A percentile compares a stretch with the other conserved stretches of the same genome.
Conservation (phyloP, 2,888 invertebrate genomes). For the Caenorhabditis imperialis region DNA sequence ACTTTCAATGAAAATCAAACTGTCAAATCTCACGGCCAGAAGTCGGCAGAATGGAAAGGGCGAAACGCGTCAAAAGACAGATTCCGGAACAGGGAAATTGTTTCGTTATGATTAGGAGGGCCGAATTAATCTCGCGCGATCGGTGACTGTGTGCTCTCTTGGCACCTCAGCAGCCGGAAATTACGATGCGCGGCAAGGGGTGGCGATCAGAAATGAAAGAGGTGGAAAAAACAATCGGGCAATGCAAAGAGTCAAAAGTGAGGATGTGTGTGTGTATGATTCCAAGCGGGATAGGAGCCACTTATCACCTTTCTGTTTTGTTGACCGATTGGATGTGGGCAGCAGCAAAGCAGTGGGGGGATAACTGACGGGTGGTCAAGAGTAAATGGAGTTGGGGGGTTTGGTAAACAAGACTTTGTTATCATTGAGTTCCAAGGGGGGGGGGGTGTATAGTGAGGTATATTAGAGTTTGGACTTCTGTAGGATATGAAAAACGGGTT, state of each 20-base stretch:
- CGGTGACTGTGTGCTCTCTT: constrained; percentile 16
- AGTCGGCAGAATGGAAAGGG: constrained; percentile 7
- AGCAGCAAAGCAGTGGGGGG: not conserved
- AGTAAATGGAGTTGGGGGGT: too few species aligned
- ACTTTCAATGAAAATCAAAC: too few species aligned
- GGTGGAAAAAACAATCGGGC: constrained; percentile 24
- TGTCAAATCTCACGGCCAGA: not conserved
- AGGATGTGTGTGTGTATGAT: constrained; percentile 19
- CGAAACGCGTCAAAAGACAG: constrained; percentile 14
- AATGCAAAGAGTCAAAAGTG: constrained; percentile 29
- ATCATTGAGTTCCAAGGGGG: too few species aligned
- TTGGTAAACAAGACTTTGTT: too few species aligned
- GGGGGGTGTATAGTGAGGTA: too few species aligned
- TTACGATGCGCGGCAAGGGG: not conserved
- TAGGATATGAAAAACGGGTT: too few species aligned
- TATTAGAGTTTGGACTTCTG: too few species aligned
- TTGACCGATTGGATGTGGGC: constrained; percentile 25
- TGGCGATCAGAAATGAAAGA: constrained; percentile 40
- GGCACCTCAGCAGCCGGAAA: constrained; percentile 4
- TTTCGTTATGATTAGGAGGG: constrained; percentile 48
- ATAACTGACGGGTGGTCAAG: constrained; percentile 3
- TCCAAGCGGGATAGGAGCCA: constrained; percentile 8
- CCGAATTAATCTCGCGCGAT: constrained; percentile 41
- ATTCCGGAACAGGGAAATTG: constrained; percentile 54
- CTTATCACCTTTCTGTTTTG: constrained; percentile 38